Evolutionary conservation across 1,140 invertebrate genomes (phyloP).

Genomic region (Diabrotica virgifera): DNA sequence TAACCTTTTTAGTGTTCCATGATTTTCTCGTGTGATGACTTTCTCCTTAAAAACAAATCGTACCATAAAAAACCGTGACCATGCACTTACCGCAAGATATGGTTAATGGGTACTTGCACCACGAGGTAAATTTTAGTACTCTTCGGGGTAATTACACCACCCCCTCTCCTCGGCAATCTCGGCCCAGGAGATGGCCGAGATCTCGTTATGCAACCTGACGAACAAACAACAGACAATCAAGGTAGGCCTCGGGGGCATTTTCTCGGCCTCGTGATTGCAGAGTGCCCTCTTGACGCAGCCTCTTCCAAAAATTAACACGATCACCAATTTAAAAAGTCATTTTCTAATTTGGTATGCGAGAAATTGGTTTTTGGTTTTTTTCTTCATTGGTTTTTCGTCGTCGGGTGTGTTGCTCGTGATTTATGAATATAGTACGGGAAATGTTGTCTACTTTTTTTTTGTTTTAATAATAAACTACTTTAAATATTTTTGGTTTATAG

Average conservation of each 20-base stretch:
- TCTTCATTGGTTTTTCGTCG: background rate
- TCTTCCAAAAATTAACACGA: constrained; percentile 2
- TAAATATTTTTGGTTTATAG: too few relatives aligned
- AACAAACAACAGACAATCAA: background rate
- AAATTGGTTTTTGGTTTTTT: background rate
- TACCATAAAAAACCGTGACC: background rate
- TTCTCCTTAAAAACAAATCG: too few relatives aligned
- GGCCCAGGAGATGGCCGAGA: background rate
- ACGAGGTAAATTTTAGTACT: background rate
- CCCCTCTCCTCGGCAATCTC: too few relatives aligned
- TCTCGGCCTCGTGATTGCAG: background rate
- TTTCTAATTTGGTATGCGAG: constrained; percentile 2
- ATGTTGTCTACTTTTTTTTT: too few relatives aligned
- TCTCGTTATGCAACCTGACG: background rate
- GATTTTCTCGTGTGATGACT: too few relatives aligned
- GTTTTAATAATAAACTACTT: too few relatives aligned
- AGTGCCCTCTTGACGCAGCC: background rate
- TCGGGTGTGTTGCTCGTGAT: background rate
- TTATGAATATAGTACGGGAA: background rate
- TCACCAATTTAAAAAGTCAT: constrained; percentile 3
- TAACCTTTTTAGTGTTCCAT: too few relatives aligned
- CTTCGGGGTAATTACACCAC: background rate
- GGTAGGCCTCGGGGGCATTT: background rate
- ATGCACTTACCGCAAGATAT: background rate
- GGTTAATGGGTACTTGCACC: background rate